These are phyloP conservation scores for Cyanoderma ruficeps DNA, from an alignment of 2,113 vertebrate species.

Conservation along the genomic window DNA sequence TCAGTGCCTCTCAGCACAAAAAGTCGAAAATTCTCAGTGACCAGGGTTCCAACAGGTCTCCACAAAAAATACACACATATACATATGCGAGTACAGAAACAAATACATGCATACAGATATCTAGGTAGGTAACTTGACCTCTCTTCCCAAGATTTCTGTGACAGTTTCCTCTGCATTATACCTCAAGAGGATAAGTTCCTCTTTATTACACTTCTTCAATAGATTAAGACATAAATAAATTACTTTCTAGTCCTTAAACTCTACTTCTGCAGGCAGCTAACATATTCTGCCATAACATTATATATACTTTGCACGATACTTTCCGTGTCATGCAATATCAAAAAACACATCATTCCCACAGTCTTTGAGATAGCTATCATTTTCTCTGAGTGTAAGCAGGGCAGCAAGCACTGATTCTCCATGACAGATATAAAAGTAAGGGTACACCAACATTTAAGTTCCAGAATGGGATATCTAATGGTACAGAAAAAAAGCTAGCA, in stretches of 20 bases:
- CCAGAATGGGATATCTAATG: not conserved
- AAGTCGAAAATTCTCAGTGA: no score
- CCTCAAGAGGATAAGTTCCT: not conserved
- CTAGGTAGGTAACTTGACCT: not conserved
- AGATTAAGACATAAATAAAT: not conserved
- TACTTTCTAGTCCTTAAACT: not conserved
- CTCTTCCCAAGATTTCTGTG: not conserved
- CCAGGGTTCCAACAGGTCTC: not conserved
- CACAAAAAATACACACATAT: not conserved
- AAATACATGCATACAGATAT: not conserved
- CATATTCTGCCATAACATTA: not conserved
- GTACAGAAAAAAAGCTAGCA: not conserved
- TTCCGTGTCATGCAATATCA: not conserved
- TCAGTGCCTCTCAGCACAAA: no score
- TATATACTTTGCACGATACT: no score
- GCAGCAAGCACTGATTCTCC: not conserved
- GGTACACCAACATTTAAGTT: not conserved
- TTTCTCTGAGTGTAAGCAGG: not conserved
- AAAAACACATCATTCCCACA: not conserved
- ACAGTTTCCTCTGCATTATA: not conserved
- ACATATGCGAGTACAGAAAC: accelerated
- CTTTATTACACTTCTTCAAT: not conserved
- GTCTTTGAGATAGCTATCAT: not conserved
- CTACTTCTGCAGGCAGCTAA: not conserved
- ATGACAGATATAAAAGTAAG: not conserved